phyloP scores from a whole-genome alignment of 2,113 vertebrate species.

The Sebastes schlegelii region DNA sequence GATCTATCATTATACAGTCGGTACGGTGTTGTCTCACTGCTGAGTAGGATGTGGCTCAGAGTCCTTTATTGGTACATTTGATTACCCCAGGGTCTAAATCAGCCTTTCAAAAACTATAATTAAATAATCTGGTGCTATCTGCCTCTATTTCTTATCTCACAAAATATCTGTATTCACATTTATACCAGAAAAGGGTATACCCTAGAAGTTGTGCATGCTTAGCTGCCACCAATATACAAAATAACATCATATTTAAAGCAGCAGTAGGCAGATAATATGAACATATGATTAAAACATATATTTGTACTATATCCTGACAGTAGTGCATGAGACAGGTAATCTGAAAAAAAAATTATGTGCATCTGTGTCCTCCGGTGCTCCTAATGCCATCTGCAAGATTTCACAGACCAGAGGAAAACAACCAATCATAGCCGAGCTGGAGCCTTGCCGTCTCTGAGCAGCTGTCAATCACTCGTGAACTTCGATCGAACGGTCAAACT shows the following conservation, averaged over 20 bases:
- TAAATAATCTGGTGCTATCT: not conserved
- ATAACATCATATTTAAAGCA: not conserved
- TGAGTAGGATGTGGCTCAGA: too few relatives aligned
- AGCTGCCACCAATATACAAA: not conserved
- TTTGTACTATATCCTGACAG: too few relatives aligned
- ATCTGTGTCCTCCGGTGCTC: too few relatives aligned
- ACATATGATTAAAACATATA: not conserved
- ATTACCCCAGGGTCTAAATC: not conserved
- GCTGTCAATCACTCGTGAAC: too few relatives aligned
- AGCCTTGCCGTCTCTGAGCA: too few relatives aligned
- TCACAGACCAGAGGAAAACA: too few relatives aligned
- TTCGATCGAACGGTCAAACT: too few relatives aligned
- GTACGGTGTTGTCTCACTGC: too few relatives aligned
- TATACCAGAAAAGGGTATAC: not conserved
- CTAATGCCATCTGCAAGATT: too few relatives aligned
- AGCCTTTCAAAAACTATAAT: not conserved
- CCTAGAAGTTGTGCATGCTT: not conserved
- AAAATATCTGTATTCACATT: not conserved
- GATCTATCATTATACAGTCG: not conserved
- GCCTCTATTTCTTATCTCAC: not conserved
- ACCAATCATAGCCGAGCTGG: too few relatives aligned
- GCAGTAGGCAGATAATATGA: not conserved
- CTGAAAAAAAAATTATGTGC: too few relatives aligned
- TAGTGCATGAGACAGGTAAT: too few relatives aligned
- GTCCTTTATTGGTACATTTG: not conserved